Base-by-base conservation (phyloP, 1,140 invertebrate species). In the Octopus sinensis region DNA sequence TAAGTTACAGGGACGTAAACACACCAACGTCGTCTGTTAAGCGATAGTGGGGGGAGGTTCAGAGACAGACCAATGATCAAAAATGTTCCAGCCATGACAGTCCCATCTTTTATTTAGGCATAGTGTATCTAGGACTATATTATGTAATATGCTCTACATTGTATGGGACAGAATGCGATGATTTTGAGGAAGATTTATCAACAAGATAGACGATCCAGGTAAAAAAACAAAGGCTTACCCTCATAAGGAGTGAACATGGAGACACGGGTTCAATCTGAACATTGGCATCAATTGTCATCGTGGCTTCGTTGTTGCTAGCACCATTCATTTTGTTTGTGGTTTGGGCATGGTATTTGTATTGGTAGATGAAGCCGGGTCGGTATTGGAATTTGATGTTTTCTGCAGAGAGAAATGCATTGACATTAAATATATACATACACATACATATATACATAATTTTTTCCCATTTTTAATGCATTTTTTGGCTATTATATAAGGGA, bases 321-420 rank as follows among this genome's bases (percentile, higher is more conserved):
- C 92, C 92, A 23, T 91, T 92, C 43, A 94, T 89, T 0, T 90
- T 89, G 5, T 94, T 93, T 54, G 92, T 90, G 4, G 93, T 92
- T 68, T 90, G 90, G 53, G 93, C 93, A 82, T 94, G 92, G 83
- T 94, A 92, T 68, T 92, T 90, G 84, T 94, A 95, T 23, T 91
- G 91, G 86, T 94, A 95, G 0, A 92, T 93, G 73, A 92, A 92
- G 79, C 93, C 93, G 81, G 92, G 91, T 82, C 88, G 86, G 84
- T 93, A 94, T 53, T 91, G 90, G 84, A 93, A 92, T 80, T 91
- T 91, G n/a, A 75, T 84, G 9, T 84, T 84, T 12, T 87, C 88
- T 87, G 86, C 6, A 81, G 53, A n/a, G 13, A 81, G 53, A n/a
- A 12, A 62, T 62, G 56, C 17, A 62, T 10, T 10, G 17, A 1